These are phyloP conservation scores for Lochmaea crataegi DNA, from an alignment of 2,888 invertebrate species.

Conservation along the genomic window DNA sequence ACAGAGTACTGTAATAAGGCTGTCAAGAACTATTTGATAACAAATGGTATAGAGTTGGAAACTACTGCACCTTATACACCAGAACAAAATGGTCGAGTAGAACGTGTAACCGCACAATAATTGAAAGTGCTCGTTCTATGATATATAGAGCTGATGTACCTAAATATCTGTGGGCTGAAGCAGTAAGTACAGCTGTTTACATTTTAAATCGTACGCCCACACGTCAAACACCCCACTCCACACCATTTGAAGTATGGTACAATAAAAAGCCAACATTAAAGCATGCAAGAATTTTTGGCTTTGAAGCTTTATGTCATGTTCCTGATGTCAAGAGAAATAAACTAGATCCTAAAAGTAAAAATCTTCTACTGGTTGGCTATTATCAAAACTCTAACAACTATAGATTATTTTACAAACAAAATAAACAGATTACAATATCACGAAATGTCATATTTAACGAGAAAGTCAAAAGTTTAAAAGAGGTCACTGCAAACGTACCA, in stretches of 20 bases:
- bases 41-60: constrained; percentile 18
- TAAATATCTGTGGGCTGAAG: constrained; percentile 18
- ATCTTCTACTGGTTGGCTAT: constrained; percentile 31
- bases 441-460: constrained; percentile 24
- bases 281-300: constrained; percentile 28
- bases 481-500: too few species aligned
- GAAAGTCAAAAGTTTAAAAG: not conserved
- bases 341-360: constrained; percentile 26
- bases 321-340: constrained; percentile 21
- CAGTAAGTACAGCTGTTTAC: constrained; percentile 20
- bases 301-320: constrained; percentile 22
- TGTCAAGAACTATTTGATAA: constrained; percentile 2
- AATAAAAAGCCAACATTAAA: constrained; percentile 11
- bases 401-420: constrained; percentile 11
- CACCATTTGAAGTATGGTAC: constrained; percentile 27
- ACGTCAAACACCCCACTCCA: constrained; percentile 14
- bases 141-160: constrained; percentile 7
- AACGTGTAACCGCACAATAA: constrained; percentile 17
- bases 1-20: constrained; percentile 25
- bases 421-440: not conserved
- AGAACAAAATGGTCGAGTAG: constrained; percentile 23
- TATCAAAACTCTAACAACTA: constrained; percentile 18
- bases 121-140: constrained; percentile 25
- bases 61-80: constrained; percentile 16
- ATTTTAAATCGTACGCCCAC: constrained; percentile 32